Evolutionary conservation across 1,140 invertebrate genomes (phyloP).

Genomic region (Muscidifurax raptorellus): DNA sequence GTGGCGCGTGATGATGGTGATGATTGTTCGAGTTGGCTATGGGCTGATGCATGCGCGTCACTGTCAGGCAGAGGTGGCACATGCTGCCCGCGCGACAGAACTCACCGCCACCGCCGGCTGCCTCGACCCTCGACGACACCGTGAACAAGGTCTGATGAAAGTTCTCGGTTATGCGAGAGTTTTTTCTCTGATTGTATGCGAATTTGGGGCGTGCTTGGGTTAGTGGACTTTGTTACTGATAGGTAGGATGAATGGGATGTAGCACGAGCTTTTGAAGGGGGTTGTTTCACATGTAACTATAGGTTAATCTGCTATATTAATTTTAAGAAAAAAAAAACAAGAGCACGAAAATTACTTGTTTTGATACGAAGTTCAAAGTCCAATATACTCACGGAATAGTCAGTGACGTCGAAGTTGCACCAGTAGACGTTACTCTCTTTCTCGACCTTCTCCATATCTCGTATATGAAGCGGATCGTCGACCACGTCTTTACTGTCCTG

Average conservation of each 20-base stretch:
- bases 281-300: neutral
- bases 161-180: constrained; percentile 7
- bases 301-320: neutral
- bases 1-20: constrained; percentile 74
- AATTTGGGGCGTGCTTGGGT: neutral
- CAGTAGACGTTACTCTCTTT: constrained; percentile 72
- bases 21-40: constrained; percentile 66
- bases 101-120: constrained; percentile 85
- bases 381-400: constrained; percentile 79
- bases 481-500: constrained; percentile 46
- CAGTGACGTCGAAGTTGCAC: constrained; percentile 78
- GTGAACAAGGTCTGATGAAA: constrained; percentile 86
- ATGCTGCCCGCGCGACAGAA: constrained; percentile 92
- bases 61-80: constrained; percentile 88
- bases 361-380: neutral
- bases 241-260: neutral
- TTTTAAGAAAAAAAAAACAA: neutral
- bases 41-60: constrained; percentile 75
- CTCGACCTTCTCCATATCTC: constrained; percentile 67
- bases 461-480: constrained; percentile 73
- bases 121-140: constrained; percentile 87
- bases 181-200: neutral
- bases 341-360: neutral
- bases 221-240: neutral
- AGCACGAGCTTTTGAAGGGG: neutral